A percentile compares a stretch with the other conserved stretches of the same genome.
Conservation (phyloP, 2,888 invertebrate species). For the Chalcis sispes region DNA sequence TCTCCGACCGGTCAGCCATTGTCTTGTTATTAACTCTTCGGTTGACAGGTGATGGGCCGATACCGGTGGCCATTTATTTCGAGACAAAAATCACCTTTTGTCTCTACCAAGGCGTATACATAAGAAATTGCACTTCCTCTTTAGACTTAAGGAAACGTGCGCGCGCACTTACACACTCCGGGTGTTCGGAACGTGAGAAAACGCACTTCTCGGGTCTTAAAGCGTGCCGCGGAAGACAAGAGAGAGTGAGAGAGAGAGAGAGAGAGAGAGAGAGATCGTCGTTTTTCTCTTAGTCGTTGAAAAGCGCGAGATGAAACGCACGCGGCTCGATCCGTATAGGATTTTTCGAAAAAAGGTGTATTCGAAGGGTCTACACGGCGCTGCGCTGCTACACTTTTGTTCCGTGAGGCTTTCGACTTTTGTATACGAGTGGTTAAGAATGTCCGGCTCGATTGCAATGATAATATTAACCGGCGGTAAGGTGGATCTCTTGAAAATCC, state of each 20-base stretch:
- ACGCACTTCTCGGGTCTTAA: slow-evolving; percentile 30
- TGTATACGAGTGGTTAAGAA: not conserved
- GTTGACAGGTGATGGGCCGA: slow-evolving; percentile 38
- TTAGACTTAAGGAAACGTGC: too few relatives aligned
- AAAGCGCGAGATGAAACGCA: not conserved
- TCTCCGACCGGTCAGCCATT: slow-evolving; percentile 16
- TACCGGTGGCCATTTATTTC: slow-evolving; percentile 46
- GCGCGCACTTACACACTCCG: too few relatives aligned
- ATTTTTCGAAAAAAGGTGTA: too few relatives aligned
- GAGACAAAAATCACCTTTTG: too few relatives aligned
- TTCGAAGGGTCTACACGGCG: too few relatives aligned
- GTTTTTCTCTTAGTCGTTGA: too few relatives aligned
- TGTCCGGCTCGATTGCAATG: slow-evolving; percentile 33
- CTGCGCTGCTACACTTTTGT: not conserved
- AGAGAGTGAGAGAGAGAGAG: too few relatives aligned
- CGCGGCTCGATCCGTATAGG: too few relatives aligned
- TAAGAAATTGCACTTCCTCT: slow-evolving; percentile 38
- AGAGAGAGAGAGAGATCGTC: not conserved
- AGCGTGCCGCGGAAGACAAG: not conserved
- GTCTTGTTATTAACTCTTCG: slow-evolving; percentile 47
- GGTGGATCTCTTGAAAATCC: slow-evolving; percentile 2
- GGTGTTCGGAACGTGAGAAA: slow-evolving; percentile 52
- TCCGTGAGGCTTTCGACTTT: not conserved
- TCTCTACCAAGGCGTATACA: not conserved
- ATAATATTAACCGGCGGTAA: slow-evolving; percentile 15